A percentile compares a stretch with the other conserved stretches of the same genome.
Conservation (phyloP, 2,797 vertebrate species). For the Alectoris magna region DNA sequence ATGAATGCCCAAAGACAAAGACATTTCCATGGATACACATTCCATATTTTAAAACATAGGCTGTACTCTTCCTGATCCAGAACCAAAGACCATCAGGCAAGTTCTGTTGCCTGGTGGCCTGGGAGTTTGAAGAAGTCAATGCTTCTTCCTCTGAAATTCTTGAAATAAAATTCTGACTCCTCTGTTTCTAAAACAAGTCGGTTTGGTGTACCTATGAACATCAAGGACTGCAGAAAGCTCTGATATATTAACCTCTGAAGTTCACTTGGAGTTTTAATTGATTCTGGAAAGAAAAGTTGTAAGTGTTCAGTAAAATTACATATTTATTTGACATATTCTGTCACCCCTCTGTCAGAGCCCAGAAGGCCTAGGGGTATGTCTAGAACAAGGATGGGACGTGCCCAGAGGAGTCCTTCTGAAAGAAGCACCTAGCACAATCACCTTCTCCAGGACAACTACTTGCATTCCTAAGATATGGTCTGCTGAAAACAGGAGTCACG, state of each 20-base stretch:
- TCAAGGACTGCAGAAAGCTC: background rate
- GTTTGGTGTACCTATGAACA: background rate
- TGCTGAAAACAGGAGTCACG: background rate
- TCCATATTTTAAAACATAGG: background rate
- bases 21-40: background rate
- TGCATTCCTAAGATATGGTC: rapidly evolving
- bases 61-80: background rate
- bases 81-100: background rate
- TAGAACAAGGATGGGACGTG: background rate
- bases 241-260: background rate
- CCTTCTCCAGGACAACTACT: background rate
- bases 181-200: background rate
- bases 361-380: background rate
- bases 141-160: background rate
- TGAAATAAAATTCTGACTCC: background rate
- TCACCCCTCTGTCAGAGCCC: background rate
- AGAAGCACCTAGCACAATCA: background rate
- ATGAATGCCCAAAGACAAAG: background rate
- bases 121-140: background rate
- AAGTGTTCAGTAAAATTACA: background rate
- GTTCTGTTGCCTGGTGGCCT: background rate
- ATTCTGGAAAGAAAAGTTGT: background rate
- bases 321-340: background rate
- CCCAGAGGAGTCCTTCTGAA: background rate
- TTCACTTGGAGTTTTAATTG: background rate